phyloP scores from a whole-genome alignment of 2,113 vertebrate species.

The Polypterus bichir region DNA sequence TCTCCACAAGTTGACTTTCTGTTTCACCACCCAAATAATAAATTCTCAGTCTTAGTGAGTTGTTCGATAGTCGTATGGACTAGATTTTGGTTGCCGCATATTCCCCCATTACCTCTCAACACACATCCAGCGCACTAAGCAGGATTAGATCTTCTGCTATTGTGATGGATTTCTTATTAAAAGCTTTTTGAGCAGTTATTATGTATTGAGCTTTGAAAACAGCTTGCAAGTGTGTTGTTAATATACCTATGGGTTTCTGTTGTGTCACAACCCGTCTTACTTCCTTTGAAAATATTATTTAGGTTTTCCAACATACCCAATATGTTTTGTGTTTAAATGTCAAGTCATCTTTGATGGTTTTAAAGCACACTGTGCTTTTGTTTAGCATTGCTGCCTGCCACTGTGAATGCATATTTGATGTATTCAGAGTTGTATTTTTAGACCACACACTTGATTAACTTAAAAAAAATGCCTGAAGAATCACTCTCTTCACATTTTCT shows the following conservation, averaged over 20 bases:
- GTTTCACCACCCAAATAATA: constrained; percentile 8
- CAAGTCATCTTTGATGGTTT: neutral
- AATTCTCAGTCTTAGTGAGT: constrained; percentile 5
- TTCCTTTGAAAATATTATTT: constrained; percentile 1
- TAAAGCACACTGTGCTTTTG: neutral
- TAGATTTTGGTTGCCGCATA: constrained; percentile 6
- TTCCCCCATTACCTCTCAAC: constrained; percentile 5
- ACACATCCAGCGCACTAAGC: constrained; percentile 7
- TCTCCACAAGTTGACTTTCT: constrained; percentile 7
- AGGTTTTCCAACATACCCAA: neutral
- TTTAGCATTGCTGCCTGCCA: neutral
- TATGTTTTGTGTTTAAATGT: neutral
- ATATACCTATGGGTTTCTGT: neutral
- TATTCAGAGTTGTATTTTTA: too few relatives aligned
- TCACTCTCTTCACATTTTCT: too few relatives aligned
- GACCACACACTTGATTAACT: too few relatives aligned
- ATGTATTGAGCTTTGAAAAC: neutral
- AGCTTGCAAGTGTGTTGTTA: neutral
- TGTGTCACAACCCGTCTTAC: neutral
- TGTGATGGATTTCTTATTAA: constrained; percentile 2
- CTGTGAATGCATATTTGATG: neutral
- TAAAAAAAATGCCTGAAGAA: too few relatives aligned
- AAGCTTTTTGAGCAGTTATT: neutral
- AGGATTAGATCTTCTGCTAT: constrained; percentile 3
- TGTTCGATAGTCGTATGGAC: neutral